Evolutionary conservation across 2,888 invertebrate species (phyloP).

Genomic region (Chromoteleia sp.): DNA sequence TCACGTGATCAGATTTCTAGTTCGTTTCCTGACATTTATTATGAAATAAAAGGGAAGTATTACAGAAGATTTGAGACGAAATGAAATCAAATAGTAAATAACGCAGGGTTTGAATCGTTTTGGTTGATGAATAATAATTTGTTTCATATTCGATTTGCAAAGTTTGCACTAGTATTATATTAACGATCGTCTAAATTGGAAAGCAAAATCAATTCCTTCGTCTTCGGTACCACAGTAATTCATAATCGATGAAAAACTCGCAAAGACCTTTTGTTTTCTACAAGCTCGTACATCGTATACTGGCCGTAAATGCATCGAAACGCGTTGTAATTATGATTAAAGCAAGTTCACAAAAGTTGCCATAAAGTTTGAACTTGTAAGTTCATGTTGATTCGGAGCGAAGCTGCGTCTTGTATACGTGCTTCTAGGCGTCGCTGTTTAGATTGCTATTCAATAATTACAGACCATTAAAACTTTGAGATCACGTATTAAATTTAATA

Average conservation of each 20-base stretch:
- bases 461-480: conserved; percentile 14
- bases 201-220: not conserved
- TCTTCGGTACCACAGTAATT: not conserved
- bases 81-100: too few species aligned
- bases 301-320: not conserved
- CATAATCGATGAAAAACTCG: not conserved
- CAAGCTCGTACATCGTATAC: not conserved
- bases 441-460: conserved; percentile 19
- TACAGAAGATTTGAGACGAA: too few species aligned
- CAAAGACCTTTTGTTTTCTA: not conserved
- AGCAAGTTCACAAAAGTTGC: not conserved
- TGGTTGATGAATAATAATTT: too few species aligned
- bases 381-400: not conserved
- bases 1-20: not conserved
- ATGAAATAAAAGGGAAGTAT: too few species aligned
- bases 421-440: not conserved
- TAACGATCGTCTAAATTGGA: not conserved
- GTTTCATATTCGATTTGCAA: too few species aligned
- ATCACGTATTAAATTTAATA: conserved; percentile 11
- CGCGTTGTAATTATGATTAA: not conserved
- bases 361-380: not conserved
- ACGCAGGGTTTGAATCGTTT: too few species aligned
- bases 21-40: not conserved
- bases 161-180: too few species aligned
- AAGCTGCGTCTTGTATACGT: not conserved